Conservation (phyloP, 2,888 invertebrate genomes). For the Drosophila austrosaltans region DNA sequence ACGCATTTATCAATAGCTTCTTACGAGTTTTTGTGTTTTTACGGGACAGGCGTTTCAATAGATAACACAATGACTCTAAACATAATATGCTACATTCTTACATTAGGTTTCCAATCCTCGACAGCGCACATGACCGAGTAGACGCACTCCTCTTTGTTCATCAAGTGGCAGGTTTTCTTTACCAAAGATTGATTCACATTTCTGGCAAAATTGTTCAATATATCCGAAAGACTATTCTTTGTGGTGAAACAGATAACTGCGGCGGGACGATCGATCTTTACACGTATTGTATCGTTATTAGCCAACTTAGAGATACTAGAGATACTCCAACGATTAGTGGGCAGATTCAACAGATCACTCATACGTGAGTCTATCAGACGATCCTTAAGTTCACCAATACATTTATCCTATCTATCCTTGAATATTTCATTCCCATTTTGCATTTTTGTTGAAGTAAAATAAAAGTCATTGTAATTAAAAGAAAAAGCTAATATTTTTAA, state of each 20-base stretch:
- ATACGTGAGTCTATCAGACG: constrained; percentile 98
- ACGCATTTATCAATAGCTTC: too few relatives aligned
- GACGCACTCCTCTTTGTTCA: constrained; percentile 97
- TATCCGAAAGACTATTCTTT: constrained; percentile 94
- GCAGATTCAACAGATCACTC: constrained; percentile 95
- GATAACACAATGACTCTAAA: constrained; percentile 51
- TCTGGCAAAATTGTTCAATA: constrained; percentile 96
- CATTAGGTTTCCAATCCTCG: constrained; percentile 71
- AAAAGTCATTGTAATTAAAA: too few relatives aligned
- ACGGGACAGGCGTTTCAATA: constrained; percentile 47
- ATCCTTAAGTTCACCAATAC: constrained; percentile 96
- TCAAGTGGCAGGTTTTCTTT: constrained; percentile 98
- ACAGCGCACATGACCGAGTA: constrained; percentile 81
- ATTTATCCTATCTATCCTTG: constrained; percentile 91
- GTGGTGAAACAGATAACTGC: constrained; percentile 96
- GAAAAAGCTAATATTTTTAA: too few relatives aligned
- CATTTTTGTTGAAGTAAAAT: too few relatives aligned
- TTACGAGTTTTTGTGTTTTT: neutral
- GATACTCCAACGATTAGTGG: too few relatives aligned
- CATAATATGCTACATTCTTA: neutral
- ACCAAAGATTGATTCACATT: constrained; percentile 93
- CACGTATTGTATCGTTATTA: constrained; percentile 94
- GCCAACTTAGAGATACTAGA: constrained; percentile 98
- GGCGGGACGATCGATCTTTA: constrained; percentile 97
- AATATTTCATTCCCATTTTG: constrained; percentile 89